Evolutionary conservation across 2,888 invertebrate species (phyloP).

Genomic region (Pandemis cinnamomeana): DNA sequence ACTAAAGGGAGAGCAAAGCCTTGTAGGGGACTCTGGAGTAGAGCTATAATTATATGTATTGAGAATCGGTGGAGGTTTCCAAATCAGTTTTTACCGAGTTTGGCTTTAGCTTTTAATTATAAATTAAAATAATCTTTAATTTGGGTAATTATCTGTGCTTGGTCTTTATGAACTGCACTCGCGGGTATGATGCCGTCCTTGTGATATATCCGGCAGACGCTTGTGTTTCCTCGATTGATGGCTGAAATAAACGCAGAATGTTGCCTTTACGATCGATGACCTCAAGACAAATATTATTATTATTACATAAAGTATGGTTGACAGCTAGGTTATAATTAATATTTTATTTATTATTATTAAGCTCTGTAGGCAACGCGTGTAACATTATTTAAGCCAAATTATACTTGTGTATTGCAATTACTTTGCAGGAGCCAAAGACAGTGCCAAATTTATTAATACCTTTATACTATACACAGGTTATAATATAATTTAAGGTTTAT

Average conservation of each 20-base stretch:
- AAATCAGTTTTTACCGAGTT: no score
- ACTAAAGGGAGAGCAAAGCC: background rate
- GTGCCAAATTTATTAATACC: slow-evolving; percentile 37
- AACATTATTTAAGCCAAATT: background rate
- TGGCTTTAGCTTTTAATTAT: no score
- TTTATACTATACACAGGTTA: slow-evolving; percentile 40
- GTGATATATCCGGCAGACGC: slow-evolving; percentile 6
- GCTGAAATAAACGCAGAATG: background rate
- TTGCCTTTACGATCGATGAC: background rate
- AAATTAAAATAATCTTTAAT: background rate
- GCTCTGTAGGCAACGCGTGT: slow-evolving; percentile 1
- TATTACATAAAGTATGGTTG: slow-evolving; percentile 4
- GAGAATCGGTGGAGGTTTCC: no score
- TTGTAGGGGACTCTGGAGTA: no score
- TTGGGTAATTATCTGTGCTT: background rate
- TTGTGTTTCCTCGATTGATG: slow-evolving; percentile 1
- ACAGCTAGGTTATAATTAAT: background rate
- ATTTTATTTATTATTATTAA: background rate
- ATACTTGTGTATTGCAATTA: background rate
- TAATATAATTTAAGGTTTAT: slow-evolving; percentile 4
- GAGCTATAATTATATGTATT: background rate
- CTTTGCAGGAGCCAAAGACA: slow-evolving; percentile 25
- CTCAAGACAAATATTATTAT: background rate
- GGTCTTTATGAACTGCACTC: background rate
- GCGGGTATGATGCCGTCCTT: slow-evolving; percentile 35